A percentile compares a stretch with the other conserved stretches of the same genome.
These are phyloP conservation scores for Nowickia ferox DNA, from an alignment of 2,888 invertebrate species.

Conservation along the genomic window DNA sequence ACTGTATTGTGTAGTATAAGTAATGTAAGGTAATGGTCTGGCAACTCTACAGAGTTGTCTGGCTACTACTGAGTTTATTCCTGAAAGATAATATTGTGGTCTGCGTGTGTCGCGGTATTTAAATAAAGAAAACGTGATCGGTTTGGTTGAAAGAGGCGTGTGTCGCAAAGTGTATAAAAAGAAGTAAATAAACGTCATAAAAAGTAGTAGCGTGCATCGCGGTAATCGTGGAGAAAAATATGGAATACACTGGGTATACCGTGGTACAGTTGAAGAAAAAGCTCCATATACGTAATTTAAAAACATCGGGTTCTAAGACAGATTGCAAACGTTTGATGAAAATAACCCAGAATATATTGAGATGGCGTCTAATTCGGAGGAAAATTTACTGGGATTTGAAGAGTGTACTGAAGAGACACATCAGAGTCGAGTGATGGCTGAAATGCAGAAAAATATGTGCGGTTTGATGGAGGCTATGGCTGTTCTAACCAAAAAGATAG, in stretches of 20 bases:
- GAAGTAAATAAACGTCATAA: too few relatives aligned
- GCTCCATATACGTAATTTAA: neutral
- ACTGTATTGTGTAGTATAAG: too few relatives aligned
- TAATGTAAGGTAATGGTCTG: too few relatives aligned
- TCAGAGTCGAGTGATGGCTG: neutral
- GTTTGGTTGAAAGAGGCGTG: too few relatives aligned
- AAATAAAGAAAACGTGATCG: too few relatives aligned
- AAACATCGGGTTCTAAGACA: conserved; percentile 21
- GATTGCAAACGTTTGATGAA: neutral
- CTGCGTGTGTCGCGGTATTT: too few relatives aligned
- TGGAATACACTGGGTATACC: neutral
- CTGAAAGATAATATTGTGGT: too few relatives aligned
- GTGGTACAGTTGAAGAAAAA: conserved; percentile 25
- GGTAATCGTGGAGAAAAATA: neutral
- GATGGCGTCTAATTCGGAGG: neutral
- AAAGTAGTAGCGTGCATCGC: too few relatives aligned
- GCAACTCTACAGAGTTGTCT: too few relatives aligned
- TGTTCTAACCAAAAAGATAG: neutral
- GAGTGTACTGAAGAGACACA: neutral
- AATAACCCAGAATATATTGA: conserved; percentile 8
- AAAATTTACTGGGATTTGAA: neutral
- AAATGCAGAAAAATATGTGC: conserved; percentile 6
- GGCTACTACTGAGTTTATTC: too few relatives aligned
- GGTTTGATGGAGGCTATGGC: neutral
- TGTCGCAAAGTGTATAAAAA: too few relatives aligned